Conservation (phyloP, 2,888 invertebrate genomes). For the Ariolimax columbianus region DNA sequence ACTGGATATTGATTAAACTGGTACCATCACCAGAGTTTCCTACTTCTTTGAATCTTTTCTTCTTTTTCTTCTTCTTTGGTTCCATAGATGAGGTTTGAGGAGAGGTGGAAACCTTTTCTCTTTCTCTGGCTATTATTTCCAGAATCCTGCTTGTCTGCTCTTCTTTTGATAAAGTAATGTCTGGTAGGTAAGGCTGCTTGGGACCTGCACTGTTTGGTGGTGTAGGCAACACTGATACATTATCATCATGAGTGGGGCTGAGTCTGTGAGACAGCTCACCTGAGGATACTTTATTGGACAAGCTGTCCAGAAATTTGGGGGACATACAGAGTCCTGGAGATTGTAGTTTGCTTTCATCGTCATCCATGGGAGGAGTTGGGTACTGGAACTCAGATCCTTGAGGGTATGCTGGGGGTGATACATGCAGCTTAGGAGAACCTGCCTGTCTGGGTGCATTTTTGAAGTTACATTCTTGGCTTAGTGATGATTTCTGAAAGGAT, state of each 20-base stretch:
- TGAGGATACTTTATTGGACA: conserved; percentile 18
- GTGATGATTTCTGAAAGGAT: neutral
- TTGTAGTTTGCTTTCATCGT: conserved; percentile 38
- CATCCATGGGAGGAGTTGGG: conserved; percentile 50
- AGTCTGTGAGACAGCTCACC: neutral
- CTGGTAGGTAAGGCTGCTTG: conserved; percentile 16
- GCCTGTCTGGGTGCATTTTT: neutral
- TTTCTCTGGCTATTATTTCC: conserved; percentile 56
- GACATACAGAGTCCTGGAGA: conserved; percentile 37
- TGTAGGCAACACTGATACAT: conserved; percentile 19
- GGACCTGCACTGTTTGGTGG: conserved; percentile 47
- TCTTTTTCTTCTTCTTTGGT: conserved; percentile 32
- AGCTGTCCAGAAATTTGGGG: conserved; percentile 23
- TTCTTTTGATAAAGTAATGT: conserved; percentile 31
- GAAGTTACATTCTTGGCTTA: neutral
- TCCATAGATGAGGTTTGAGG: neutral
- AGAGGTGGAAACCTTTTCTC: conserved; percentile 24
- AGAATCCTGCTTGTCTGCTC: conserved; percentile 48
- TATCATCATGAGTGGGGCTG: neutral
- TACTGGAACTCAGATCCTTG: conserved; percentile 43
- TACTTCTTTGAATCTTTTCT: conserved; percentile 10
- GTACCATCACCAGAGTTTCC: neutral
- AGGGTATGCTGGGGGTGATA: conserved; percentile 1
- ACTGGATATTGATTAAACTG: neutral
- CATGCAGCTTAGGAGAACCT: conserved; percentile 25